Percentiles rank a stretch among this genome's conserved stretches.
Conservation (phyloP, 2,113 vertebrate species). For the Ia io region DNA sequence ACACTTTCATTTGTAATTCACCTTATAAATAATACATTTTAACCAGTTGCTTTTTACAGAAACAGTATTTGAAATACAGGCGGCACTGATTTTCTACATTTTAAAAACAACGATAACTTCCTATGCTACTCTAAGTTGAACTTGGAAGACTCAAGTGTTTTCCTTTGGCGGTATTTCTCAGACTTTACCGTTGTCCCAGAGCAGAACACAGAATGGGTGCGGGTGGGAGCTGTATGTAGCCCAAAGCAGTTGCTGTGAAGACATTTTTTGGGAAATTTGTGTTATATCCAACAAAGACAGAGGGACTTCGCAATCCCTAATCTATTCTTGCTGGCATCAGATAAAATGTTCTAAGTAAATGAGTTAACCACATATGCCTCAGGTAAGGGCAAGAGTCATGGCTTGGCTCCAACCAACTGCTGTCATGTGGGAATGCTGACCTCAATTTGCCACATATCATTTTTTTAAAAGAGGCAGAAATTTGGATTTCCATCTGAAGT, state of each 20-base stretch:
- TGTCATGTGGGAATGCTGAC: background rate
- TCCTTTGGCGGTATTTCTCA: background rate
- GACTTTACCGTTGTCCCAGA: background rate
- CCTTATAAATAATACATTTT: constrained; percentile 47
- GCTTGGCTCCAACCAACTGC: background rate
- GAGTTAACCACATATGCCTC: background rate
- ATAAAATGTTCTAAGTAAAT: constrained; percentile 19
- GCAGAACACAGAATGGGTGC: background rate
- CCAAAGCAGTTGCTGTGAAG: background rate
- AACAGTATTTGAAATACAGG: background rate
- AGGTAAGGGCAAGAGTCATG: background rate
- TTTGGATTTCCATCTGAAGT: background rate
- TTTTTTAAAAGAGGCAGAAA: constrained; percentile 24
- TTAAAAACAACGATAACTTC: background rate
- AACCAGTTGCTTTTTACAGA: constrained; percentile 30
- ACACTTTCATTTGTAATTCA: constrained; percentile 35
- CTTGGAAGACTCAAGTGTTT: constrained; percentile 1
- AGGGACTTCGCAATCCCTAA: background rate
- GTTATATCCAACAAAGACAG: background rate
- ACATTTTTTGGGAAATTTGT: background rate
- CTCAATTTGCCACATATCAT: background rate
- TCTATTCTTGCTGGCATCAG: background rate
- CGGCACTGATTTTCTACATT: background rate
- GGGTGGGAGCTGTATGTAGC: background rate
- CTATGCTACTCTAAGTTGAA: background rate